Percentiles rank a stretch among this genome's conserved stretches.
Evolutionary conservation across 1,140 invertebrate genomes (phyloP).

Genomic region (Dendrolimus punctatus): DNA sequence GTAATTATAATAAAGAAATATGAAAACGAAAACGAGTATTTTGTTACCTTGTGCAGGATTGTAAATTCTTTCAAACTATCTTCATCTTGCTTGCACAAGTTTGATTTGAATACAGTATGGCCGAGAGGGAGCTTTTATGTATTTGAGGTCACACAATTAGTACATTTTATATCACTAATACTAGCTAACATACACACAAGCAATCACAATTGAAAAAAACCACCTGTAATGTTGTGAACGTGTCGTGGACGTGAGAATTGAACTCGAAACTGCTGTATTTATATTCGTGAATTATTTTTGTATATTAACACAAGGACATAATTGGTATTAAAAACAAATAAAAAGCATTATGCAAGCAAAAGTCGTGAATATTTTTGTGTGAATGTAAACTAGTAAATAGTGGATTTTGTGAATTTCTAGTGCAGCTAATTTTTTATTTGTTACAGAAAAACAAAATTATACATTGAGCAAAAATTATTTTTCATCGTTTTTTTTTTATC

Average conservation of each 20-base stretch:
- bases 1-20: too few relatives aligned
- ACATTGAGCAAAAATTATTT: background rate
- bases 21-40: too few relatives aligned
- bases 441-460: background rate
- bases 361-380: slow-evolving; percentile 6
- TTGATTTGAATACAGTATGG: too few relatives aligned
- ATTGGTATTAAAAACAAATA: too few relatives aligned
- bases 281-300: background rate
- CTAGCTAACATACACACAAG: slow-evolving; percentile 17
- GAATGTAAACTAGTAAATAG: slow-evolving; percentile 17
- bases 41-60: too few relatives aligned
- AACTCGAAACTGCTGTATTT: background rate
- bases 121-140: too few relatives aligned
- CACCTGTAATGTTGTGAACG: slow-evolving; percentile 12
- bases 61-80: too few relatives aligned
- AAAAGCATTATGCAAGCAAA: background rate
- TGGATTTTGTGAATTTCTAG: background rate
- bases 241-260: slow-evolving; percentile 10
- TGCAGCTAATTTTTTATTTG: too few relatives aligned
- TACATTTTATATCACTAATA: background rate
- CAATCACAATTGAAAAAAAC: slow-evolving; percentile 10
- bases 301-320: background rate
- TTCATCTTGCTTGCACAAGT: too few relatives aligned
- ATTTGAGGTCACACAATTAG: too few relatives aligned
- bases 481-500: too few relatives aligned